Conservation (phyloP, 1,140 invertebrate species). For the Pectinophora gossypiella region DNA sequence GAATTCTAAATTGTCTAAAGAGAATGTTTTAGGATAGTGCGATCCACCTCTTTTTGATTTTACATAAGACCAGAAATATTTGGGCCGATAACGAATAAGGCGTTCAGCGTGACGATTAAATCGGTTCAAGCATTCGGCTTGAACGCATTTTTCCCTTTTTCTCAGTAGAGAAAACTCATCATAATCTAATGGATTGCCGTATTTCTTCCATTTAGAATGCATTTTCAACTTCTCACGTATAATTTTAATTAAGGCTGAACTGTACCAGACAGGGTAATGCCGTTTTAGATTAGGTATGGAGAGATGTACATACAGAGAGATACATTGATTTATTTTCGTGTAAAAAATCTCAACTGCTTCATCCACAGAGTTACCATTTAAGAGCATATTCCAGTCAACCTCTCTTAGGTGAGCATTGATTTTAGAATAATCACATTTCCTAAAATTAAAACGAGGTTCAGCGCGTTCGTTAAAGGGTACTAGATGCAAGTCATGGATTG, state of each 20-base stretch:
- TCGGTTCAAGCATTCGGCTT: not conserved
- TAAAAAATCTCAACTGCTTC: not conserved
- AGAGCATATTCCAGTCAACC: not conserved
- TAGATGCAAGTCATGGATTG: not conserved
- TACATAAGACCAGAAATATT: not conserved
- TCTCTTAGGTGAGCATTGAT: not conserved
- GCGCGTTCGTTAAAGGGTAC: not conserved
- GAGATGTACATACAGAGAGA: not conserved
- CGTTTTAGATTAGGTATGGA: not conserved
- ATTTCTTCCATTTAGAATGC: slow-evolving; percentile 1
- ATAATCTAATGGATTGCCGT: not conserved
- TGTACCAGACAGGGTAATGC: not conserved
- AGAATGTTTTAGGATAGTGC: not conserved
- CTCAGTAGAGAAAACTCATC: not conserved
- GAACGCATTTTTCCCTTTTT: not conserved
- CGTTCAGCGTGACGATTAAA: not conserved
- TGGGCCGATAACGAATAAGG: not conserved
- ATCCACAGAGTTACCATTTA: not conserved
- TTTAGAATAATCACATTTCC: slow-evolving; percentile 3
- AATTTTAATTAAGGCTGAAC: not conserved
- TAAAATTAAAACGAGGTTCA: not conserved
- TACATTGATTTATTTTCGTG: not conserved
- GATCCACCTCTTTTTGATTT: not conserved
- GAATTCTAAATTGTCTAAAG: not conserved
- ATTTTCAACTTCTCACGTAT: not conserved